Conservation (phyloP, 2,797 vertebrate genomes). For the Pipistrellus pygmaeus region DNA sequence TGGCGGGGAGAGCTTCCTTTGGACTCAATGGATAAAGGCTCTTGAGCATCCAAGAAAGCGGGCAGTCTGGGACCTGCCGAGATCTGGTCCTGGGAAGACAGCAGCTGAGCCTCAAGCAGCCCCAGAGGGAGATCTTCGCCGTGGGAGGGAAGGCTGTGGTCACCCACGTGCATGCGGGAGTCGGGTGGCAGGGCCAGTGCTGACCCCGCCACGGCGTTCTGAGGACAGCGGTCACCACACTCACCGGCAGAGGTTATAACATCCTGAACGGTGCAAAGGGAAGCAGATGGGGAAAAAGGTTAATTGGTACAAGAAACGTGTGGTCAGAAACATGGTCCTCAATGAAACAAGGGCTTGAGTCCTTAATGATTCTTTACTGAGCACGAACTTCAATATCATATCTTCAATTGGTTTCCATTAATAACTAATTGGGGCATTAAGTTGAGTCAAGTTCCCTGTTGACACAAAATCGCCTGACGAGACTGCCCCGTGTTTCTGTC, state of each 20-base stretch:
- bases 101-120: constrained; percentile 47
- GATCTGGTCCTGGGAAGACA: not conserved
- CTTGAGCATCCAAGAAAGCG: not conserved
- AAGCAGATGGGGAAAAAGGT: not conserved
- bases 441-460: not conserved
- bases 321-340: constrained; percentile 4
- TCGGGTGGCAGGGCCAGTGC: constrained; percentile 39
- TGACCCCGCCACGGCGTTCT: not conserved
- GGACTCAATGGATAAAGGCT: constrained; percentile 51
- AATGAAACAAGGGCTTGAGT: not conserved
- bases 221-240: not conserved
- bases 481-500: not conserved
- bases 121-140: constrained; percentile 40
- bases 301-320: constrained; percentile 31
- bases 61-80: not conserved
- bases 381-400: not conserved
- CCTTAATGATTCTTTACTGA: not conserved
- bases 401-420: constrained; percentile 12
- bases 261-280: constrained; percentile 76
- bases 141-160: not conserved
- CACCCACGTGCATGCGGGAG: not conserved
- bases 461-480: not conserved
- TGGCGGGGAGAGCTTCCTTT: not conserved
- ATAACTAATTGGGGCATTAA: constrained; percentile 8
- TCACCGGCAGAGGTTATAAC: constrained; percentile 70